Evolutionary conservation across 2,888 invertebrate species (phyloP), one percentile per base, ranked within the genome.

Genomic region (Hololepta plana): DNA sequence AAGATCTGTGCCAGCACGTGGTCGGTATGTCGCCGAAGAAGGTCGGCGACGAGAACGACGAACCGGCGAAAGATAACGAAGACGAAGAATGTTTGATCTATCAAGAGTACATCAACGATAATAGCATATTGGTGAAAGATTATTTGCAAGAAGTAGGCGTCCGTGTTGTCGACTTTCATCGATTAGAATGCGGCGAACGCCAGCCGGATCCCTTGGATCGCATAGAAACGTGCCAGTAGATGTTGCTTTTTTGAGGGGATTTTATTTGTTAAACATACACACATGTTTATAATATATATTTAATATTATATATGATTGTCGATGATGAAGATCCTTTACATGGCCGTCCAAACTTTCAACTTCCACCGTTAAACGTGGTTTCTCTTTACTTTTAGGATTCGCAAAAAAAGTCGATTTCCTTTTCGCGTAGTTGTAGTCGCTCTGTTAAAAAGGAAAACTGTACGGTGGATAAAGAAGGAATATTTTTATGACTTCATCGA

Each of bases 1-100:
- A 68, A 38, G 73, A 82, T 43, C 51, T 95, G 4, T 88, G 90
- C 47, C 91, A 93, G 49, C 95, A 95, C 46, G 72, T 95, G 41
- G 84, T 95, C 12, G 90, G 87, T 15, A 73, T 85, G 67, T 76
- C 77, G 40, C 88, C 88, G 1, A 50, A 44, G 17, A 77, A 72
- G 56, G 65, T 87, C 32, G 87, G 85, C 1, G 54, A 50, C 24
- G 40, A 42, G 4, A 24, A 30, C 11, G 79, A 81, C 44, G 53
- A 67, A 37, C 73, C 74, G 4, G 50, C 59, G 1, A 55, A 61
- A 35, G 66, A 72, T 39, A 48, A 64, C 23, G 80, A 84, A 39
- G 75, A 84, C 23, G 90, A 90, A 58, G 65, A 63, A 0, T 69
- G 72, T 41, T 62, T 93, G 33, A 70, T 91, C 31, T 72, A 70